Base-by-base conservation (phyloP, 2,888 invertebrate genomes). In the Pristionchus japonicus region DNA sequence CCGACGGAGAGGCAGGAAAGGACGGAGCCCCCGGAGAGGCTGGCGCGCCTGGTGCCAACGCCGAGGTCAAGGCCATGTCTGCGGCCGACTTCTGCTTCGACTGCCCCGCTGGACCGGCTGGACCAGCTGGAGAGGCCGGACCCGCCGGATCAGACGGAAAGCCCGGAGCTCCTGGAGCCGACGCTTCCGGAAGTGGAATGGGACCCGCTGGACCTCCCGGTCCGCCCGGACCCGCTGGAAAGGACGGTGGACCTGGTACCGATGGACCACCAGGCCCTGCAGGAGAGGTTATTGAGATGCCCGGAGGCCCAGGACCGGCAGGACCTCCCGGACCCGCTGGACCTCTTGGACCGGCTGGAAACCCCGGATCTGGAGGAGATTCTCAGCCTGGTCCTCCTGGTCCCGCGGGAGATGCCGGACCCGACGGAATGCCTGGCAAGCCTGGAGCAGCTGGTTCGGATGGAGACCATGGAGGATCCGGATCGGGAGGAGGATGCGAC, bases 141-240 rank as follows among this genome's bases (percentile, higher is more conserved):
- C 89, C 90, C 40, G 88, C 91, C 23, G 93, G 93, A 89, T 91
- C 89, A 27, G 88, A 91, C 34, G 93, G 93, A 90, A 87, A 89
- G 67, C 89, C 91, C 40, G 93, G 93, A 89, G 89, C 89, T 15
- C 88, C 90, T 23, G 93, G 93, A 89, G 89, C 89, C 90, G 96
- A 96, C 94, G 97, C 88, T 77, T 88, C 89, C 7, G 90, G 90
- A 70, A 89, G 89, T 37, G 89, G 89, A 23, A 64, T 85, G 7
- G 90, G 90, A 88, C 90, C 90, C 87, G 90, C 92, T 27, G 92
- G 92, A 89, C 91, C 92, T 80, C 90, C 91, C 83, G 92, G 92
- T 86, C 91, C 91, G 47, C 88, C 92, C 77, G 92, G 92, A 89
- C 90, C 91, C 47, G 88, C 91, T 34, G 92, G 92, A 90, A 90